Evolutionary conservation across 1,140 invertebrate species (phyloP), one percentile per base, ranked within the genome.

Genomic region (Trigoniulus corallinus): DNA sequence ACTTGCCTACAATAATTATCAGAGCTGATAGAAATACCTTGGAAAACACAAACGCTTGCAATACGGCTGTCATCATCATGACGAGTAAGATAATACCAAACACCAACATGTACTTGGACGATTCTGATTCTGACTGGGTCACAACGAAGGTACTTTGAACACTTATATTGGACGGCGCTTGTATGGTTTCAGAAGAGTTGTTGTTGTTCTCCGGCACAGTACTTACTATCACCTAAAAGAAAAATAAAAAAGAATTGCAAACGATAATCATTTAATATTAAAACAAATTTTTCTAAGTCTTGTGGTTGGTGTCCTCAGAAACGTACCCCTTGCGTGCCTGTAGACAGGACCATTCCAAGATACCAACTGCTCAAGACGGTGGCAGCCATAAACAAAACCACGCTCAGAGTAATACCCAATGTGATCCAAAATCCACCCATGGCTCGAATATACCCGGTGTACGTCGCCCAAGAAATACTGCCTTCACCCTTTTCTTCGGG

Each of bases 261-360:
- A n/a, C n/a, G n/a, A n/a, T n/a, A n/a, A n/a, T n/a, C n/a, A n/a
- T n/a, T n/a, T n/a, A n/a, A n/a, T n/a, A n/a, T n/a, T n/a, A n/a
- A n/a, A n/a, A n/a, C n/a, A n/a, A n/a, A n/a, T n/a, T n/a, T n/a
- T n/a, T n/a, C n/a, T n/a, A n/a, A n/a, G n/a, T n/a, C n/a, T n/a
- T n/a, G n/a, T n/a, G n/a, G n/a, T n/a, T n/a, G n/a, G n/a, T n/a
- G n/a, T n/a, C n/a, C n/a, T n/a, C n/a, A n/a, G n/a, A n/a, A n/a
- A n/a, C n/a, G n/a, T n/a, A n/a, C n/a, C n/a, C n/a, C n/a, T n/a
- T n/a, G n/a, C n/a, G n/a, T n/a, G n/a, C n/a, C n/a, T n/a, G n/a
- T n/a, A n/a, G n/a, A n/a, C n/a, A 34, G 15, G 83, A 67, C 81
- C 80, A 84, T 52, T 68, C 77, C 74, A 1, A 84, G 65, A 77